Percentiles rank a stretch among this genome's conserved stretches.
phyloP scores from a whole-genome alignment of 2,113 vertebrate species.

The Epinephelus cyanopodus region DNA sequence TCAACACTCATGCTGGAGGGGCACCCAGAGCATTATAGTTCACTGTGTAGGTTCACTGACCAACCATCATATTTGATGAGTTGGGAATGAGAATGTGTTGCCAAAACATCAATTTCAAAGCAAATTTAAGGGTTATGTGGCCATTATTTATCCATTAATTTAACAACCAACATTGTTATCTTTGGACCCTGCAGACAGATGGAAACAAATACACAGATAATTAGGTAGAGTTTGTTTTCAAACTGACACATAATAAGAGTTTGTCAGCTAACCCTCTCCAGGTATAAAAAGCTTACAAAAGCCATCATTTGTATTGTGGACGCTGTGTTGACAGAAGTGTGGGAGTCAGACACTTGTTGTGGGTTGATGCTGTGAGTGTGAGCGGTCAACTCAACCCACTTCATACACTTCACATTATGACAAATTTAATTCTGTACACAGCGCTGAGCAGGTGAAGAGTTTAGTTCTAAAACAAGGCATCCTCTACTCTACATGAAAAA shows the following conservation, averaged over 20 bases:
- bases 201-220: not conserved
- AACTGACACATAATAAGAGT: not conserved
- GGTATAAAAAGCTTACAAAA: slow-evolving; percentile 5
- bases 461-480: slow-evolving; percentile 18
- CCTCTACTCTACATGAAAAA: slow-evolving; percentile 14
- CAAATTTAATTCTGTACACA: slow-evolving; percentile 17
- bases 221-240: not conserved
- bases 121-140: not conserved
- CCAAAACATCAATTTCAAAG: not conserved
- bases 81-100: too few relatives aligned
- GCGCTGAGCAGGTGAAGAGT: slow-evolving; percentile 13
- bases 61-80: too few relatives aligned
- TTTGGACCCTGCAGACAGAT: not conserved
- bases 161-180: not conserved
- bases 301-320: slow-evolving; percentile 33
- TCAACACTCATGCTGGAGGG: too few relatives aligned
- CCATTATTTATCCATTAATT: not conserved
- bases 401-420: slow-evolving; percentile 26
- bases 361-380: slow-evolving; percentile 40
- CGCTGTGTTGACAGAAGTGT: slow-evolving; percentile 28
- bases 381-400: slow-evolving; percentile 30
- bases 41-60: too few relatives aligned
- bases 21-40: too few relatives aligned
- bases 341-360: slow-evolving; percentile 48
- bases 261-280: not conserved